Evolutionary conservation across 2,888 invertebrate species (phyloP), one percentile per base, ranked within the genome.

Genomic region (Drosophila robusta): DNA sequence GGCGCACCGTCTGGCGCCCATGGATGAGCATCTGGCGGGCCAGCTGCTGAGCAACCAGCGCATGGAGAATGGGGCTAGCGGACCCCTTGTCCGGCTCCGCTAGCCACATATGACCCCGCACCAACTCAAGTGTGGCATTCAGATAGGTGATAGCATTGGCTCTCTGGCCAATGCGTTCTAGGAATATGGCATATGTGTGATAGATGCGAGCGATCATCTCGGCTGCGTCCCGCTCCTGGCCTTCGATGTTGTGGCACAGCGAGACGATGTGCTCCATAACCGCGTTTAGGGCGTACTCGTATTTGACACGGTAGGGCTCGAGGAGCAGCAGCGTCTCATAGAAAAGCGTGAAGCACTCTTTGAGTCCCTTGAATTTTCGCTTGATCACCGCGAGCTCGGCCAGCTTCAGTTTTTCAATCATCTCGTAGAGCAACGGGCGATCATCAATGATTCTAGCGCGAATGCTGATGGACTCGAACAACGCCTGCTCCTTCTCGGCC

Each of bases 141-240:
- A 90, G 56, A 58, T 85, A 91, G 12, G 49, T 58, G 1, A 89
- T 81, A 4, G 87, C 79, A 22, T 55, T 68, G 2, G 26, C 58
- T 0, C 74, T 51, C 44, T 76, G 67, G 0, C 75, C 80, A 0
- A 42, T 66, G 4, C 64, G 57, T 4, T 78, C 70, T 41, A 84
- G 67, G 29, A 78, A 80, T 4, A 51, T 26, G 8, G 82, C 89
- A 32, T 83, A 90, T 3, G 72, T 75, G 32, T 77, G 78, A 55
- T 84, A 90, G 47, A 91, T 90, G 39, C 88, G 80, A 0, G 90
- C 78, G 16, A 90, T 80, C 41, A 77, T 74, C 42, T 90, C 89
- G 6, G 70, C 68, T 0, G 89, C 87, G 16, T 78, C 80, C 0
- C 69, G 55, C 11, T 77, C 80, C 45, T 75, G 51, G 0, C 68